Evolutionary conservation across 2,113 vertebrate species (phyloP).

Genomic region (Ceyx melanurus): DNA sequence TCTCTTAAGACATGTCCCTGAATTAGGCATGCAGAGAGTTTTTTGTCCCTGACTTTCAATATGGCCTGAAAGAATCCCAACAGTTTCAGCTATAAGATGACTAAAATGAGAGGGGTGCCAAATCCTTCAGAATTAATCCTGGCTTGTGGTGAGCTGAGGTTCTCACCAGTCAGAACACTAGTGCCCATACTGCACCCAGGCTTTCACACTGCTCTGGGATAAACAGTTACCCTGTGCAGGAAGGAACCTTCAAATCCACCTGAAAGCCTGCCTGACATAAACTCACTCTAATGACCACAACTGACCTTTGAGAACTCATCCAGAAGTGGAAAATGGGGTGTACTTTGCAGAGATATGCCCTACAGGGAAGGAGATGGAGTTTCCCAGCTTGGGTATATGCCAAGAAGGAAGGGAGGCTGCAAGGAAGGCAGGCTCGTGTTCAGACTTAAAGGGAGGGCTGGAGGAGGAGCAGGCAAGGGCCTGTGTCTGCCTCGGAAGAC

Average conservation of each 20-base stretch:
- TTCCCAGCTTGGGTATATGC: background rate
- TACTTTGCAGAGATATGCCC: background rate
- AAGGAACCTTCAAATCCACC: background rate
- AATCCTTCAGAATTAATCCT: background rate
- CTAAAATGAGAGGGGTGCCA: background rate
- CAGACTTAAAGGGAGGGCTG: background rate
- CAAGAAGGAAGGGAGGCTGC: background rate
- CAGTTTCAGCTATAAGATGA: background rate
- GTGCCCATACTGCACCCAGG: background rate
- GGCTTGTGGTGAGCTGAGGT: background rate
- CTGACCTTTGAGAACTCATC: background rate
- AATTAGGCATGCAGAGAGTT: background rate
- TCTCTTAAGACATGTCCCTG: background rate
- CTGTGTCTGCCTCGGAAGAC: background rate
- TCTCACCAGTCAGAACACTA: accelerated
- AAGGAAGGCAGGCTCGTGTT: background rate
- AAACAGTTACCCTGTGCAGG: background rate
- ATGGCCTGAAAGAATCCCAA: background rate
- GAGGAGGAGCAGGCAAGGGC: background rate
- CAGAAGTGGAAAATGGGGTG: background rate
- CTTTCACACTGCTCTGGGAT: background rate
- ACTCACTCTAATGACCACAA: background rate
- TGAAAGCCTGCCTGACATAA: background rate
- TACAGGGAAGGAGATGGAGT: background rate
- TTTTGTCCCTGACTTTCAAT: background rate